Conservation (phyloP, 2,113 vertebrate species). For the Neodon shergylaensis region DNA sequence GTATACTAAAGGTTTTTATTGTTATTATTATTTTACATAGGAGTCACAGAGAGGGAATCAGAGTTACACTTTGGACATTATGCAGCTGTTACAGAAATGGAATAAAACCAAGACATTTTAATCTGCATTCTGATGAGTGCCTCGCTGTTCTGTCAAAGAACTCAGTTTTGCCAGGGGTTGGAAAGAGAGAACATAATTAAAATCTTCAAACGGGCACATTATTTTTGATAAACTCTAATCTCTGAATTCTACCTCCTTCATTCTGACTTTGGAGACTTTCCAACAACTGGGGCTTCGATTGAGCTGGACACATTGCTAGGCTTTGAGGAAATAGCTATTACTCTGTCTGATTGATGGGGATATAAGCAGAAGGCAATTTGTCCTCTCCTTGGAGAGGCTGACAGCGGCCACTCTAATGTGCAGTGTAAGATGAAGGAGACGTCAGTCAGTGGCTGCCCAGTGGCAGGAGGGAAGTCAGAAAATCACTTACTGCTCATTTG, state of each 20-base stretch:
- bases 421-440: slow-evolving; percentile 46
- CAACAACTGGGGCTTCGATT: slow-evolving; percentile 4
- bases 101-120: neutral
- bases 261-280: slow-evolving; percentile 38
- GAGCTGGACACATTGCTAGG: slow-evolving; percentile 35
- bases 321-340: slow-evolving; percentile 61
- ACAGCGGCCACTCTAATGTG: slow-evolving; percentile 50
- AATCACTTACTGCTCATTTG: slow-evolving; percentile 26
- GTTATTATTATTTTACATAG: neutral
- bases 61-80: neutral
- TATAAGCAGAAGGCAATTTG: slow-evolving; percentile 71
- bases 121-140: neutral
- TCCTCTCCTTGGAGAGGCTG: slow-evolving; percentile 57
- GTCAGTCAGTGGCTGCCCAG: neutral
- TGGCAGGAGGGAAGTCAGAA: neutral
- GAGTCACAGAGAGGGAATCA: neutral
- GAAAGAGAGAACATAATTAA: slow-evolving; percentile 38
- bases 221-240: slow-evolving; percentile 31
- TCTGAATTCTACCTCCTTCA: neutral
- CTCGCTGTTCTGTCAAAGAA: neutral
- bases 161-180: neutral
- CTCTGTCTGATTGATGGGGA: slow-evolving; percentile 66
- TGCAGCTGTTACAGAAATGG: neutral
- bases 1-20: neutral
- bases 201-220: slow-evolving; percentile 32